Evolutionary conservation across 2,797 vertebrate genomes (phyloP).

Genomic region (Mus spretus): DNA sequence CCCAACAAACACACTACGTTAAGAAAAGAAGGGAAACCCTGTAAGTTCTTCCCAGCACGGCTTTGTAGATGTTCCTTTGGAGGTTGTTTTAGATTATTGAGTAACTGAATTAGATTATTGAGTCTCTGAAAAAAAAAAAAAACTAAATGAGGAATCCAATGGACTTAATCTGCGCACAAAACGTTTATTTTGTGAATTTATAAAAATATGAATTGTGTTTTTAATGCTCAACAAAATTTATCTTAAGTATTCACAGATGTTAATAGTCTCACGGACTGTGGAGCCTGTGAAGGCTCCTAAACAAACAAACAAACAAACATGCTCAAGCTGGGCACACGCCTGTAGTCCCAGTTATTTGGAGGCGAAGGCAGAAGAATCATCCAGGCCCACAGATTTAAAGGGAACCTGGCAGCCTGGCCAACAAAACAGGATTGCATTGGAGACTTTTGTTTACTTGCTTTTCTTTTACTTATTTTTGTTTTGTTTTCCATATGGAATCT

Average conservation of each 20-base stretch:
- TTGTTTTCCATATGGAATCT: not conserved
- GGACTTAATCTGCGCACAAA: not conserved
- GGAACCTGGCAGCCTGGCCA: not conserved
- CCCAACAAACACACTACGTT: not conserved
- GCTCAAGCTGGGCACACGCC: not conserved
- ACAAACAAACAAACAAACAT: not conserved
- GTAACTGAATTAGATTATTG: not conserved
- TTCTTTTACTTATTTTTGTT: not conserved
- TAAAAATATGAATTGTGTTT: not conserved
- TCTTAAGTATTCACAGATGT: not conserved
- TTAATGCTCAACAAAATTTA: not conserved
- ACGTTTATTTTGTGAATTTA: conserved; percentile 31
- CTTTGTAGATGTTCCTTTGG: conserved; percentile 43
- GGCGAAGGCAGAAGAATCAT: not conserved
- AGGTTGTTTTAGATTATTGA: conserved; percentile 15
- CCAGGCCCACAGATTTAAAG: not conserved
- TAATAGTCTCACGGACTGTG: not conserved
- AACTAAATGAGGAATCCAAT: conserved; percentile 27
- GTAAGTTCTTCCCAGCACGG: not conserved
- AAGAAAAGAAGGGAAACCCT: not conserved
- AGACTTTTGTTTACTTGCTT: not conserved
- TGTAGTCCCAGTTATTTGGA: not conserved
- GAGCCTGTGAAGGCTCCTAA: not conserved
- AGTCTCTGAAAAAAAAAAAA: conserved; percentile 35
- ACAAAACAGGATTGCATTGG: not conserved